These are phyloP conservation scores for Leucophora obtusa DNA, from an alignment of 2,888 invertebrate species.

Conservation along the genomic window DNA sequence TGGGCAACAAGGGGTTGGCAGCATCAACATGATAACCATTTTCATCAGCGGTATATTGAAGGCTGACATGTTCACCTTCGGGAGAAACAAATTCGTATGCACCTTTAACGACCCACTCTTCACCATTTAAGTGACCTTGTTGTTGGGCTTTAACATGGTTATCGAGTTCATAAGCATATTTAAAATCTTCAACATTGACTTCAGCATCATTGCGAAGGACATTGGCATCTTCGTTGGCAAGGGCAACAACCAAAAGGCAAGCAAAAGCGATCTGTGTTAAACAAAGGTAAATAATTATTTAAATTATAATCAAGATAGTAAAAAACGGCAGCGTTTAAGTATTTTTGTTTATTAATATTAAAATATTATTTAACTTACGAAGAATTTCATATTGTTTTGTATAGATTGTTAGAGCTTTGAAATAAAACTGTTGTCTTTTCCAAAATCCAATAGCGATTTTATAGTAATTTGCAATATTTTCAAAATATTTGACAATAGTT, in stretches of 20 bases:
- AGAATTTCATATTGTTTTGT: slow-evolving; percentile 63
- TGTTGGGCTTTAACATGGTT: slow-evolving; percentile 69
- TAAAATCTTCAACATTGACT: slow-evolving; percentile 69
- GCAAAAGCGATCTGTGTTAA: slow-evolving; percentile 70
- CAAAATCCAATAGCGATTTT: slow-evolving; percentile 41
- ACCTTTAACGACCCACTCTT: slow-evolving; percentile 67
- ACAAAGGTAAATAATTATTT: background rate
- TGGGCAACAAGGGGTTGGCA: slow-evolving; percentile 60
- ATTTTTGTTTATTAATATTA: background rate
- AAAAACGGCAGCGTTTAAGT: background rate
- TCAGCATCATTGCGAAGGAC: slow-evolving; percentile 68
- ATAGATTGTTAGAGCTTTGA: slow-evolving; percentile 47
- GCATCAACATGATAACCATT: slow-evolving; percentile 68
- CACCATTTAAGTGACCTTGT: slow-evolving; percentile 64
- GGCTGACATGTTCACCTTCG: slow-evolving; percentile 68
- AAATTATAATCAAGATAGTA: background rate
- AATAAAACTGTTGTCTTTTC: slow-evolving; percentile 62
- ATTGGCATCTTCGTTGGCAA: slow-evolving; percentile 69
- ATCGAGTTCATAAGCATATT: slow-evolving; percentile 68
- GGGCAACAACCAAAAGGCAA: slow-evolving; percentile 70
- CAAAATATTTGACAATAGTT: background rate
- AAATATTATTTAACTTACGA: slow-evolving; percentile 60
- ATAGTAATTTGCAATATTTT: slow-evolving; percentile 31
- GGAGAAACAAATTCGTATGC: slow-evolving; percentile 66
- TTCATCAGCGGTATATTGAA: slow-evolving; percentile 68